Evolutionary conservation across 2,888 invertebrate species (phyloP).

Genomic region (Dynastes tityus): DNA sequence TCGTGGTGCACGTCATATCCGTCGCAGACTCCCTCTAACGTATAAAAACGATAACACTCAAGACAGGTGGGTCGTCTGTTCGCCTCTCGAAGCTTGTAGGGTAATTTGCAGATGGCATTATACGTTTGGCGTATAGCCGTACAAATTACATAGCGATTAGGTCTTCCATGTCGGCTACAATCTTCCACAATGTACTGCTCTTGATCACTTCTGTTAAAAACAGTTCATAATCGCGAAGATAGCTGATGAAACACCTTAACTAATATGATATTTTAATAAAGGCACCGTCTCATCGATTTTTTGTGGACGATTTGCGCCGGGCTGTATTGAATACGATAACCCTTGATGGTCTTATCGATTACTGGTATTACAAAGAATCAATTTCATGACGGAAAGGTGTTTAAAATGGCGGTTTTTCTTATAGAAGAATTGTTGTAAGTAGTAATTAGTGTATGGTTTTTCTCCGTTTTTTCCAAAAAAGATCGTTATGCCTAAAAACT

Average conservation of each 20-base stretch:
- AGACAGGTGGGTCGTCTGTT: conserved; percentile 44
- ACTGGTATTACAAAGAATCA: conserved; percentile 18
- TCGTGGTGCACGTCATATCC: not conserved
- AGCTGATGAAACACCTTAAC: not conserved
- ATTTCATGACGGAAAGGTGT: conserved; percentile 21
- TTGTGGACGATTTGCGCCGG: not conserved
- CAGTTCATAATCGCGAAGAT: conserved; percentile 23
- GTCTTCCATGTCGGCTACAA: conserved; percentile 10
- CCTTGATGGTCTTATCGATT: conserved; percentile 5
- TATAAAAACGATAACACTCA: conserved; percentile 44
- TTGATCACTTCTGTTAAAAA: conserved; percentile 30
- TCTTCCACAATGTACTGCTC: not conserved
- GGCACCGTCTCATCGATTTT: not conserved
- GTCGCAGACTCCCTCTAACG: conserved; percentile 27
- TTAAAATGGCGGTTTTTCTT: conserved; percentile 1
- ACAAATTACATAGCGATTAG: conserved; percentile 33
- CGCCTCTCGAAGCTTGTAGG: not conserved
- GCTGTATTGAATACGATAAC: not conserved
- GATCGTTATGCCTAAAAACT: no score
- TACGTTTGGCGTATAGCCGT: not conserved
- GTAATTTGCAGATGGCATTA: conserved; percentile 15
- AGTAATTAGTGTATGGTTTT: no score
- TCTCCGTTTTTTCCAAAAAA: no score
- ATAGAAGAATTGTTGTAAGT: not conserved
- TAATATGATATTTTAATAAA: conserved; percentile 47